Evolutionary conservation across 2,888 invertebrate genomes (phyloP), one percentile per base, ranked within the genome.

Genomic region (Pollenia griseotomentosa): DNA sequence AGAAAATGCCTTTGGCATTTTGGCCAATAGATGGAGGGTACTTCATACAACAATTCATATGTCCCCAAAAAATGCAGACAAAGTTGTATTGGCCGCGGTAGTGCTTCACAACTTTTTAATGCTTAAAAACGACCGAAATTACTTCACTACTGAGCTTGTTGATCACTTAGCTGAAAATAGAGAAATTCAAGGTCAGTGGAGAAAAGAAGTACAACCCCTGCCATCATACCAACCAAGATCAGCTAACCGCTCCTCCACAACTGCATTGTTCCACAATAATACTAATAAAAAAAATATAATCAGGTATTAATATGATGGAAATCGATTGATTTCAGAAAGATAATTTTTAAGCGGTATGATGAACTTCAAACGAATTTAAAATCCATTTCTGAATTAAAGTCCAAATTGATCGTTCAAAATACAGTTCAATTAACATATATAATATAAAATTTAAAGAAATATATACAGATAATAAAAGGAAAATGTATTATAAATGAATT

Each of bases 231-330:
- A 55, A 19, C 12, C 9, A 19, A 11, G 55, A 55, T 12, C 19
- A 55, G 55, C 55, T 55, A 55, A 55, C 55, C 55, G 55, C 3
- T 55, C 55, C 16, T 55, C 55, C 55, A 12, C 55, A 55, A 55
- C 55, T 16, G 55, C 55, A 55, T 55, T 23, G 23, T 23, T 1
- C 23, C 2, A 2, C 23, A 23, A 23, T 23, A 23, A 23, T 23
- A 23, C 23, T 23, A 23, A 23, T n/a, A n/a, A n/a, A n/a, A n/a
- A 23, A 23, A 23, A 23, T 23, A 23, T 23, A 23, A 23, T 23
- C 23, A 23, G 23, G 23, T 23, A n/a, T n/a, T n/a, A n/a, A 23
- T 23, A 2, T 23, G 23, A 23, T 23, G 23, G 23, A 23, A 23
- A 23, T 23, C 23, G 2, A 23, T 23, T 23, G n/a, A n/a, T n/a